Conservation (phyloP, 2,113 vertebrate species). For the Syrmaticus mikado region DNA sequence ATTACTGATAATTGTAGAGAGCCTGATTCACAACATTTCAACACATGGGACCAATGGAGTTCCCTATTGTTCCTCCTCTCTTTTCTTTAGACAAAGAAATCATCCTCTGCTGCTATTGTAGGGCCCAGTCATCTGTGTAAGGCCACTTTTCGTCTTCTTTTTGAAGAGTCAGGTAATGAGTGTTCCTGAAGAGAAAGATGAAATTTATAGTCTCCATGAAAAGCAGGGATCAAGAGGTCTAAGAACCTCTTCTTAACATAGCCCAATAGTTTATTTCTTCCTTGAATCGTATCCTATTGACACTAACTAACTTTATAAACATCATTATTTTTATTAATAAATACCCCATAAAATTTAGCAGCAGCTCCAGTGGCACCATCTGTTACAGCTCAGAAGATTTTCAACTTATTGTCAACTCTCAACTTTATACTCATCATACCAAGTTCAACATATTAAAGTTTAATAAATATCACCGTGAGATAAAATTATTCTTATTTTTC, state of each 20-base stretch:
- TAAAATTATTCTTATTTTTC: conserved; percentile 25
- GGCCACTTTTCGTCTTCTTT: neutral
- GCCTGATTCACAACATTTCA: neutral
- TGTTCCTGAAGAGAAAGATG: neutral
- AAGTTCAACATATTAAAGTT: neutral
- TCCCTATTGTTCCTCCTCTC: neutral
- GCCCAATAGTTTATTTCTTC: neutral
- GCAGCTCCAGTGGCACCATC: neutral
- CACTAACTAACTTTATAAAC: neutral
- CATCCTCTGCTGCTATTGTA: neutral
- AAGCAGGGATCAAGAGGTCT: neutral
- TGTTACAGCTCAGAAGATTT: neutral
- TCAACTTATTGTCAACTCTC: neutral
- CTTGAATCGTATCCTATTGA: neutral
- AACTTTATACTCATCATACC: neutral
- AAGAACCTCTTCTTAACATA: neutral
- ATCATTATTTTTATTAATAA: neutral
- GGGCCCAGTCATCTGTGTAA: neutral
- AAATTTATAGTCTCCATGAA: neutral
- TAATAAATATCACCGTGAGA: neutral
- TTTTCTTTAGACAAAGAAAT: neutral
- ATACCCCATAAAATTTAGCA: neutral
- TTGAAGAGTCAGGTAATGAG: neutral
- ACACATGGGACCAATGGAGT: neutral
- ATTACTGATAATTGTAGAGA: neutral